Conservation (phyloP, 92 coral and sea anemone genomes). For the Paramuricea clavata region DNA sequence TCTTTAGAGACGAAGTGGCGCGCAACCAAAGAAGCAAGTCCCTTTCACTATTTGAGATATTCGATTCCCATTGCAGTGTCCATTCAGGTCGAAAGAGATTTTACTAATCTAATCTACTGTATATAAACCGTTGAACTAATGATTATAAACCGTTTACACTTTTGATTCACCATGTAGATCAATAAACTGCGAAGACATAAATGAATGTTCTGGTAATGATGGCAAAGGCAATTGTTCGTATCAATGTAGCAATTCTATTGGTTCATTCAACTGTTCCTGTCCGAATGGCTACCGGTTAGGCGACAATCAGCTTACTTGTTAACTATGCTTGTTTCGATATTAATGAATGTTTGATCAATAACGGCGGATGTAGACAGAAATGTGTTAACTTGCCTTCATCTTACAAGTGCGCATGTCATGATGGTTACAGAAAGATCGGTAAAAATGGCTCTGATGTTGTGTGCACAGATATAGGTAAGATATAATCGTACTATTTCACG, state of each 20-base stretch:
- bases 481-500: background rate
- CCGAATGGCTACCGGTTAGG: conserved; percentile 77
- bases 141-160: too few relatives aligned
- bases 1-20: too few relatives aligned
- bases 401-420: conserved; percentile 80
- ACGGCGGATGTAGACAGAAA: conserved; percentile 87
- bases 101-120: too few relatives aligned
- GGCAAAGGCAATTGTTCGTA: conserved; percentile 96
- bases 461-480: conserved; percentile 91
- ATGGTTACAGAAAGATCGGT: conserved; percentile 80
- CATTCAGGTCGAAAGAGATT: too few relatives aligned
- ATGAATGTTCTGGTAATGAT: conserved; percentile 85
- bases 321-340: conserved; percentile 84
- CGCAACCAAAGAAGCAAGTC: too few relatives aligned
- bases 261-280: conserved; percentile 95
- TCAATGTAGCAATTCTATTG: conserved; percentile 82
- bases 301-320: conserved; percentile 74
- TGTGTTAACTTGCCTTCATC: conserved; percentile 82
- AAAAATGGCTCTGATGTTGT: conserved; percentile 81
- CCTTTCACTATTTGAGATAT: too few relatives aligned
- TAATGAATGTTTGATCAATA: conserved; percentile 78
- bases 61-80: too few relatives aligned
- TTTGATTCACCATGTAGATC: conserved; percentile 56
- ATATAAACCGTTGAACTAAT: too few relatives aligned
- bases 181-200: conserved; percentile 83